These are phyloP conservation scores for Muricea muricata DNA, from an alignment of 92 coral and sea anemone genomes.

Conservation along the genomic window DNA sequence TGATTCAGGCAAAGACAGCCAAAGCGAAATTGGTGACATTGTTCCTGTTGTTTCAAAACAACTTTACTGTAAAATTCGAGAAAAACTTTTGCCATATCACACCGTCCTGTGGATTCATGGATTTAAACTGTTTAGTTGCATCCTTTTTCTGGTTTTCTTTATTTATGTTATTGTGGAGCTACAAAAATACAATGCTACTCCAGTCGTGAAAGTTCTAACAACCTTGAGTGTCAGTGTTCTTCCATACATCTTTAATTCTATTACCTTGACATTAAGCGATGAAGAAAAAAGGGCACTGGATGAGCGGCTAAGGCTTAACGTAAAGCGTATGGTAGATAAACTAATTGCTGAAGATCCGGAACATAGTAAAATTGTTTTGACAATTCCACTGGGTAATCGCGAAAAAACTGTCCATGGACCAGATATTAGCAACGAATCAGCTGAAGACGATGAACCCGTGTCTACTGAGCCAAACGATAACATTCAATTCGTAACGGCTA, in stretches of 20 bases:
- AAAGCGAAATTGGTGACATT: background rate
- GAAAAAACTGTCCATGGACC: background rate
- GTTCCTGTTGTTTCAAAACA: background rate
- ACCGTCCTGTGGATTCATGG: background rate
- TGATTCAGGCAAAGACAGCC: background rate
- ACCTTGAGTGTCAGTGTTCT: background rate
- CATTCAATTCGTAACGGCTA: background rate
- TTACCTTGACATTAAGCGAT: background rate
- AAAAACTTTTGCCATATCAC: background rate
- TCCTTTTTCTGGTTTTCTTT: background rate
- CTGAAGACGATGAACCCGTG: background rate
- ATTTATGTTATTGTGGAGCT: background rate
- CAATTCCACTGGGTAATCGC: background rate
- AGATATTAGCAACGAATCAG: background rate
- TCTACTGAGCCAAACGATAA: background rate
- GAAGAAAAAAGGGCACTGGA: background rate
- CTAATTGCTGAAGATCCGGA: background rate
- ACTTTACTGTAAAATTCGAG: background rate
- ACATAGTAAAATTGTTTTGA: background rate
- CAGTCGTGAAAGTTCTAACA: background rate
- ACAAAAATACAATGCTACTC: background rate
- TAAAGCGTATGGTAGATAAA: background rate
- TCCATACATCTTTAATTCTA: background rate
- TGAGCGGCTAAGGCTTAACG: background rate
- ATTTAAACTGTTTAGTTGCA: too few relatives aligned